Base-by-base conservation (phyloP, 1,140 invertebrate species). In the Orussus abietinus region DNA sequence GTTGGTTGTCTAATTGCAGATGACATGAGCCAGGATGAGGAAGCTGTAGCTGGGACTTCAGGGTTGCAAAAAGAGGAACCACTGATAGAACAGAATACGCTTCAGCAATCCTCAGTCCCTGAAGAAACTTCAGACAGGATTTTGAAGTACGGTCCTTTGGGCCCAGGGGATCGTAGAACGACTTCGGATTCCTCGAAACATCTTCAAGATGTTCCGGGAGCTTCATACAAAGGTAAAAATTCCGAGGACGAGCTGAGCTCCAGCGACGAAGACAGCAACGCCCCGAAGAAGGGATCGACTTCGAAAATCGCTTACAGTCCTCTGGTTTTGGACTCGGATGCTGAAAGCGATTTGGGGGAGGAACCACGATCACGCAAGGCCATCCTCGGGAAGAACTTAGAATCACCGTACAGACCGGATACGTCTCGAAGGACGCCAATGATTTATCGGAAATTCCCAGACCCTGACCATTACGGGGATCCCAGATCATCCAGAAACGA, bases 251-350 rank as follows among this genome's bases (percentile, higher is more conserved):
- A 66, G 4, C n/a, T 55, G 6, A 61, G 47, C 32, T 67, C 65
- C 4, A 62, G 50, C 10, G 65, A 62, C 15, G 65, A 66, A 1
- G 59, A 54, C 5, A 45, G 38, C 5, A 50, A 47, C 37, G 22
- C 39, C 6, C 41, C 43, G 12, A 20, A 40, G 3, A 55, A 51
- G 22, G 32, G 28, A 22, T 47, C 61, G 1, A 54, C 29, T 14
- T 39, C 58, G 0, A 57, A 44, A 29, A 51, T 71, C 5, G 49
- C 53, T 0, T 72, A 72, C 29, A 57, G 41, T 37, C 67, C 66
- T 0, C 26, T 73, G 6, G 63, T 64, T 26, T 4, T 67, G 6
- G 67, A 74, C 29, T 72, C 71, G 0, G 69, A 74, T 4, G 51
- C 55, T 1, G 68, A 69, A 22, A 66, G 53, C 31, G 65, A 71